A percentile compares a stretch with the other conserved stretches of the same genome.
phyloP scores from a whole-genome alignment of 2,888 invertebrate genomes.

The Mactromeris polynyma region DNA sequence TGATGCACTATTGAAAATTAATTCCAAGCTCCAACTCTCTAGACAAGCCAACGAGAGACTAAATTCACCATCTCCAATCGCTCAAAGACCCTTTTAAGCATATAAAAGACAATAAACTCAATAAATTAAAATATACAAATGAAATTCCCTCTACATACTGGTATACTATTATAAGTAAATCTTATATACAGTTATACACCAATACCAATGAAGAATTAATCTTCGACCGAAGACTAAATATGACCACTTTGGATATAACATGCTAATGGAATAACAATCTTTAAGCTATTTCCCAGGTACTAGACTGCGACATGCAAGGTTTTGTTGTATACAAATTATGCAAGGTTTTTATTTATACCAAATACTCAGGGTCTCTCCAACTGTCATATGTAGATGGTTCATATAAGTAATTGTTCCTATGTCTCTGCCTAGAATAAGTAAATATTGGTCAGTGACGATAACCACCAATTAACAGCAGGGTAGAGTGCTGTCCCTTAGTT shows the following conservation, averaged over 20 bases:
- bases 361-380: conserved; percentile 34
- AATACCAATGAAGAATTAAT: neutral
- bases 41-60: neutral
- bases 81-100: neutral
- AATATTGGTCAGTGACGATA: neutral
- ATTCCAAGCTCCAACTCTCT: too few relatives aligned
- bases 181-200: neutral
- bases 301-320: conserved; percentile 7
- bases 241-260: neutral
- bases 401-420: conserved; percentile 37
- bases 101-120: neutral
- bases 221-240: neutral
- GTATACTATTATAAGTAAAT: neutral
- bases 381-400: conserved; percentile 38
- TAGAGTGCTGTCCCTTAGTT: neutral
- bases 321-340: neutral
- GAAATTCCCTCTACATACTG: neutral
- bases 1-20: too few relatives aligned
- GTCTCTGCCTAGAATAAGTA: conserved; percentile 27
- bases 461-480: neutral
- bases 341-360: conserved; percentile 23
- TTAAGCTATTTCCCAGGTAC: neutral
- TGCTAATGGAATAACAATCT: neutral
- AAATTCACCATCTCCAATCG: neutral
- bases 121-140: too few relatives aligned